These are phyloP conservation scores for Pelodiscus sinensis DNA, from an alignment of 2,113 vertebrate genomes.

Conservation along the genomic window DNA sequence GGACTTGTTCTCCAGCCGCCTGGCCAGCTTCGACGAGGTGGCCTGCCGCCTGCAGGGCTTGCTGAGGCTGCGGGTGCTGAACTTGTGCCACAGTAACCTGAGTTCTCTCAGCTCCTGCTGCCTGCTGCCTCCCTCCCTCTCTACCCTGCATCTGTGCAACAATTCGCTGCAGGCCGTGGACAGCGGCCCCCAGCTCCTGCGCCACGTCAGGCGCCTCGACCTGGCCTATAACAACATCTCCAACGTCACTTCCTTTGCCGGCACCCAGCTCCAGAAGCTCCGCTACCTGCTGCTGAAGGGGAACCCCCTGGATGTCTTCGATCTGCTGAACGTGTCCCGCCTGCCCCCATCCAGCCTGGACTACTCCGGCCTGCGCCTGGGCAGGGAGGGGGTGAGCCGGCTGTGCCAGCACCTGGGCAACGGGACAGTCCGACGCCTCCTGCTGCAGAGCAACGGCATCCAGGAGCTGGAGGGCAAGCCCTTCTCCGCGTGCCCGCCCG, in stretches of 20 bases:
- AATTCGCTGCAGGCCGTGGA: slow-evolving; percentile 75
- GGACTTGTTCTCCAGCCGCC: slow-evolving; percentile 14
- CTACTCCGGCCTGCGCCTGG: slow-evolving; percentile 76
- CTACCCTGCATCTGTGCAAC: slow-evolving; percentile 61
- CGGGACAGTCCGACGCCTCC: slow-evolving; percentile 33
- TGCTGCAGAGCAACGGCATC: slow-evolving; percentile 59
- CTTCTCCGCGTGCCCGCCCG: slow-evolving; percentile 66
- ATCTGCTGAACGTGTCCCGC: slow-evolving; percentile 71
- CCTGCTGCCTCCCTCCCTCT: slow-evolving; percentile 68
- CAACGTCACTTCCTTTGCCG: slow-evolving; percentile 54
- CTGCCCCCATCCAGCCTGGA: slow-evolving; percentile 69
- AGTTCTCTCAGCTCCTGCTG: slow-evolving; percentile 38
- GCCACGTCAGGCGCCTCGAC: slow-evolving; percentile 66
- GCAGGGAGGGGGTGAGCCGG: neutral
- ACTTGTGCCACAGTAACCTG: slow-evolving; percentile 44
- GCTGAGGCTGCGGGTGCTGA: neutral
- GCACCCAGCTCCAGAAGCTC: slow-evolving; percentile 63
- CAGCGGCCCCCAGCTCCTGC: slow-evolving; percentile 60
- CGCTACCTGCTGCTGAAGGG: slow-evolving; percentile 64
- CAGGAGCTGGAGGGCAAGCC: accelerated
- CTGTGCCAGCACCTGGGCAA: slow-evolving; percentile 65
- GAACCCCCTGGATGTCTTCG: slow-evolving; percentile 66
- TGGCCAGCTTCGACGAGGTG: neutral
- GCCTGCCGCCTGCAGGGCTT: slow-evolving; percentile 8
- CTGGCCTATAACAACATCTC: slow-evolving; percentile 76